Evolutionary conservation across 2,797 vertebrate genomes (phyloP).

Genomic region (Luscinia megarhynchos): DNA sequence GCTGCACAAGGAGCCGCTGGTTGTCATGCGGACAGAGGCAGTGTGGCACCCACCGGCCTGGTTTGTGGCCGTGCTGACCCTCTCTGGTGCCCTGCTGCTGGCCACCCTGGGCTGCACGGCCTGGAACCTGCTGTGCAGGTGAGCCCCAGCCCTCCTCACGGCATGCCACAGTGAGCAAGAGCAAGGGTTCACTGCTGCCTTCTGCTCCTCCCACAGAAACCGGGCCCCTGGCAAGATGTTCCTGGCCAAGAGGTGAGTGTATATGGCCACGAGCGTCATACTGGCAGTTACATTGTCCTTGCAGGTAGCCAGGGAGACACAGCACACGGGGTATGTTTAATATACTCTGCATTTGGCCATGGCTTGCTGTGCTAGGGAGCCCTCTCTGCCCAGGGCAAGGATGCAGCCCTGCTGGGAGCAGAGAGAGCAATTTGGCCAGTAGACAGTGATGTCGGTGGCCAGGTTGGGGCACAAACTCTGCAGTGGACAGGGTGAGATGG

Average conservation of each 20-base stretch:
- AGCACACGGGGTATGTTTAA: rapidly evolving
- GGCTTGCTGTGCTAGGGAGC: not conserved
- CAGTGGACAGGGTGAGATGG: not conserved
- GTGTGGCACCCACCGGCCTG: constrained; percentile 77
- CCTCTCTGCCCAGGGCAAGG: rapidly evolving
- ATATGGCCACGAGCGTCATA: rapidly evolving
- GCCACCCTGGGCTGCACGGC: constrained; percentile 52
- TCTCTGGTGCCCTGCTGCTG: constrained; percentile 65
- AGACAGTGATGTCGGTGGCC: rapidly evolving
- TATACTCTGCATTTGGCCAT: rapidly evolving
- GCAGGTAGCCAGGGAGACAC: not conserved
- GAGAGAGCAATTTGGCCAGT: rapidly evolving
- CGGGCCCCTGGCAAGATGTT: not conserved
- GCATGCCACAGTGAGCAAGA: rapidly evolving
- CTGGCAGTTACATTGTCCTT: rapidly evolving
- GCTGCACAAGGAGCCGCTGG: not conserved
- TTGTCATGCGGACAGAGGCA: not conserved
- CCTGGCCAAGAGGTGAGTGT: constrained; percentile 2
- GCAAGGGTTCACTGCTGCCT: not conserved
- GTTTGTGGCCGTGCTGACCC: constrained; percentile 78
- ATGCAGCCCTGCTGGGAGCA: not conserved
- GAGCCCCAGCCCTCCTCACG: rapidly evolving
- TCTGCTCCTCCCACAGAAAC: not conserved
- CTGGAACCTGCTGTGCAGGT: constrained; percentile 53
- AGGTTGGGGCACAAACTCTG: not conserved